phyloP scores from a whole-genome alignment of 2,797 vertebrate genomes.

The Muscicapa comitata region DNA sequence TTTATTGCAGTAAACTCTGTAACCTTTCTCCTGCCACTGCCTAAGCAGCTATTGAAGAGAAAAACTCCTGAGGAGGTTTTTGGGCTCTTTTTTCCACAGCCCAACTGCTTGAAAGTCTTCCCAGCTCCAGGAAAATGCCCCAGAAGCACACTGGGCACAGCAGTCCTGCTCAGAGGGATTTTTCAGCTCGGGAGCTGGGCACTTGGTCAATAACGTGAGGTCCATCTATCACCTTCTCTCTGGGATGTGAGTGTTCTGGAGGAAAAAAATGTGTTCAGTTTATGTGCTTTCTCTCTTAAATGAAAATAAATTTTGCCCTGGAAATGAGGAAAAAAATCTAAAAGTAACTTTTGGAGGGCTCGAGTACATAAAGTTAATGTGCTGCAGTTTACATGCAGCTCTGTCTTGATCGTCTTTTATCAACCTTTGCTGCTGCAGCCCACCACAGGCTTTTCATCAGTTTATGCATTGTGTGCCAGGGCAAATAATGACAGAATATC shows the following conservation, averaged over 20 bases:
- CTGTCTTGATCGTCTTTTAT: conserved; percentile 71
- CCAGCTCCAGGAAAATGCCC: neutral
- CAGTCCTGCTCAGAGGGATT: neutral
- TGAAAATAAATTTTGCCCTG: conserved; percentile 30
- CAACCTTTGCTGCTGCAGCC: conserved; percentile 78
- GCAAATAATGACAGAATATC: conserved; percentile 86
- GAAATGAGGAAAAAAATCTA: neutral
- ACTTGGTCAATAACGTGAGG: neutral
- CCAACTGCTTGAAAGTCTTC: neutral
- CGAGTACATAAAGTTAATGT: conserved; percentile 75
- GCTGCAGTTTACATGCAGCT: conserved; percentile 71
- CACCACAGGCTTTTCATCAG: conserved; percentile 79
- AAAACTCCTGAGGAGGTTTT: conserved; percentile 17
- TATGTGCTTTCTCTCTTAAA: conserved; percentile 17
- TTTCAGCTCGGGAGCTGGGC: neutral
- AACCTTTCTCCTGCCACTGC: conserved; percentile 47
- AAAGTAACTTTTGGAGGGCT: conserved; percentile 49
- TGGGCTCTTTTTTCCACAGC: neutral
- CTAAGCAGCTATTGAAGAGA: conserved; percentile 31
- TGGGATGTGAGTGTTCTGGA: neutral
- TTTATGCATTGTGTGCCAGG: conserved; percentile 82
- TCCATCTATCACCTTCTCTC: neutral
- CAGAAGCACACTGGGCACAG: neutral
- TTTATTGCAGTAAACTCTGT: conserved; percentile 60
- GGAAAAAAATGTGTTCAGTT: neutral